Percentiles rank a stretch among this genome's conserved stretches.
phyloP scores from a whole-genome alignment of 2,888 invertebrate species.

The Pammene aurita region DNA sequence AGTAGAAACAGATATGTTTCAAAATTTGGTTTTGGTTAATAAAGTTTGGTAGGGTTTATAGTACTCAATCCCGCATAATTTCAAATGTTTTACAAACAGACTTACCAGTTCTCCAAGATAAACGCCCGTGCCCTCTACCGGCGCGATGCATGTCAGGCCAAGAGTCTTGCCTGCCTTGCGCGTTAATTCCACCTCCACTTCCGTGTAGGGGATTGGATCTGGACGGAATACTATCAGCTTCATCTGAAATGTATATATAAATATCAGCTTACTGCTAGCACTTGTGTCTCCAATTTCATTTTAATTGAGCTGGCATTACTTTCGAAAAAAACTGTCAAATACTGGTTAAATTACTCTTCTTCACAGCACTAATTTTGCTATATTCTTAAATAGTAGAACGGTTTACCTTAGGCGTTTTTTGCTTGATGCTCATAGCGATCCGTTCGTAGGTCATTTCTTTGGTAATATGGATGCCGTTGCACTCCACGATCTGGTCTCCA shows the following conservation, averaged over 20 bases:
- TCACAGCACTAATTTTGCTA: too few species aligned
- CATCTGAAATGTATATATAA: constrained; percentile 82
- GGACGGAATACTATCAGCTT: constrained; percentile 92
- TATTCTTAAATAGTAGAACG: too few species aligned
- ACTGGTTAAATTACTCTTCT: too few species aligned
- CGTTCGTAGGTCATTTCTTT: constrained; percentile 92
- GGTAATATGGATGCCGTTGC: constrained; percentile 91
- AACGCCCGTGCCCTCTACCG: constrained; percentile 86
- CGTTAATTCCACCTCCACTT: constrained; percentile 90
- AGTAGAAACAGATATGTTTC: too few species aligned
- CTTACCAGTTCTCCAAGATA: constrained; percentile 97
- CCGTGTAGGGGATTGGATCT: constrained; percentile 87
- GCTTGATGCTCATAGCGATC: constrained; percentile 91
- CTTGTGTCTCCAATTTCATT: too few species aligned
- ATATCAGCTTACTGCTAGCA: neutral
- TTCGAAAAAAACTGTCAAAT: too few species aligned
- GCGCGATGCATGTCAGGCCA: constrained; percentile 92
- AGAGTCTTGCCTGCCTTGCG: constrained; percentile 95
- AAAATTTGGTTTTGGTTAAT: too few species aligned
- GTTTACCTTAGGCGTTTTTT: constrained; percentile 83
- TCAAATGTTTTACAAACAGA: too few species aligned
- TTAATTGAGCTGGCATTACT: too few species aligned
- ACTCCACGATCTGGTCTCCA: constrained; percentile 97
- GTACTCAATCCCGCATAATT: too few species aligned
- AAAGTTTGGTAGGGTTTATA: too few species aligned